Percentiles rank a stretch among this genome's conserved stretches.
Evolutionary conservation across 2,888 invertebrate genomes (phyloP).

Genomic region (Sphaerophoria rueppellii): DNA sequence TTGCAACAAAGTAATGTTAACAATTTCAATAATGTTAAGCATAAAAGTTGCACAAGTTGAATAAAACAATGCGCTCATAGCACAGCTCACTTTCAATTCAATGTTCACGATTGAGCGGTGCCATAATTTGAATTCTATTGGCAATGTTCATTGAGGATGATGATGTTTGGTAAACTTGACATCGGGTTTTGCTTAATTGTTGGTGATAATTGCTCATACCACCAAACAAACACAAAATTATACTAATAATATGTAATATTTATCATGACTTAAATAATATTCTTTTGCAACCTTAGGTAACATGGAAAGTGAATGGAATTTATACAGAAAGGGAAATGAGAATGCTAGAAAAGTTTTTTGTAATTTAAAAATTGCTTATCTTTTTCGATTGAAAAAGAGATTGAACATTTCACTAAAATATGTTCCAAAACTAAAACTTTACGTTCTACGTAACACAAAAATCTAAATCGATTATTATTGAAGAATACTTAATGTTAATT

Average conservation of each 20-base stretch:
- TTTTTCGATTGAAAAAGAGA: too few relatives aligned
- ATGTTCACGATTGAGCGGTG: conserved; percentile 40
- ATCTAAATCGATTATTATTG: too few relatives aligned
- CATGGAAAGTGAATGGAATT: too few relatives aligned
- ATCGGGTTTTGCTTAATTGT: conserved; percentile 18
- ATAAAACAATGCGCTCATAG: conserved; percentile 31
- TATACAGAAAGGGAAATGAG: too few relatives aligned
- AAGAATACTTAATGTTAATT: too few relatives aligned
- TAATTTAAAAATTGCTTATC: too few relatives aligned
- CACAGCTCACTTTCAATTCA: not conserved
- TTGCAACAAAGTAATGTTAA: conserved; percentile 67
- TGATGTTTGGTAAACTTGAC: conserved; percentile 44
- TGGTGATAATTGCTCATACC: conserved; percentile 28
- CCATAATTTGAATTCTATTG: conserved; percentile 41
- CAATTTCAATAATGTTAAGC: conserved; percentile 62
- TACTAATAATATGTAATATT: conserved; percentile 4
- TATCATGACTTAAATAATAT: too few relatives aligned
- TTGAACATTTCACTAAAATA: too few relatives aligned
- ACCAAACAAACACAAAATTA: not conserved
- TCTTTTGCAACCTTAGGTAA: too few relatives aligned
- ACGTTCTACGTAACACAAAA: too few relatives aligned
- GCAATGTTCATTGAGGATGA: conserved; percentile 10
- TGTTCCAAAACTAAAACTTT: too few relatives aligned
- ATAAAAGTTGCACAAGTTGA: conserved; percentile 59
- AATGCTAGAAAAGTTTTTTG: too few relatives aligned